Percentiles rank a stretch among this genome's conserved stretches.
Evolutionary conservation across 2,113 vertebrate species (phyloP).

Genomic region (Gobio gobio): DNA sequence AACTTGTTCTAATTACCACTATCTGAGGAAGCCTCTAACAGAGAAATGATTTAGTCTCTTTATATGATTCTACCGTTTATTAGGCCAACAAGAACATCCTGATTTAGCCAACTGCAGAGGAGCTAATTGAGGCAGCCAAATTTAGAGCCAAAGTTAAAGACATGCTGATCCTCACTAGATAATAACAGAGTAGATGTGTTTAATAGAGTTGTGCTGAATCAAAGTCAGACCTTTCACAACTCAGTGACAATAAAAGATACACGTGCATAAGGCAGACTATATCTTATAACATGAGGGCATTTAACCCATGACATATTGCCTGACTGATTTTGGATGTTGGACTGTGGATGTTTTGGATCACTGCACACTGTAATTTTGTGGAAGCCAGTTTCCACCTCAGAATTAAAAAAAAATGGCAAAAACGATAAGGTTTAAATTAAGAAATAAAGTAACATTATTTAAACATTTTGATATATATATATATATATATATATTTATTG

Average conservation of each 20-base stretch:
- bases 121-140: slow-evolving; percentile 50
- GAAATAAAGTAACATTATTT: background rate
- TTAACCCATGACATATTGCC: background rate
- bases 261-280: background rate
- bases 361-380: background rate
- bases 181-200: slow-evolving; percentile 52
- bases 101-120: slow-evolving; percentile 15
- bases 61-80: background rate
- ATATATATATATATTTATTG: no score
- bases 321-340: background rate
- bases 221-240: background rate
- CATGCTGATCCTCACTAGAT: slow-evolving; percentile 43
- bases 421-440: background rate
- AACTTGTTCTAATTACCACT: background rate
- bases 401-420: background rate
- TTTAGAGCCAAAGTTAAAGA: slow-evolving; percentile 45
- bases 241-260: background rate
- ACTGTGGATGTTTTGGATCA: background rate
- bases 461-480: background rate
- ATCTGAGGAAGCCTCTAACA: background rate
- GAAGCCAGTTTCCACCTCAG: background rate
- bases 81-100: slow-evolving; percentile 21
- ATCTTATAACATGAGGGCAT: background rate
- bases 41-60: background rate
- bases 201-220: slow-evolving; percentile 28